Base-by-base conservation (phyloP, 2,113 vertebrate species). In the Diphyllodes magnificus region DNA sequence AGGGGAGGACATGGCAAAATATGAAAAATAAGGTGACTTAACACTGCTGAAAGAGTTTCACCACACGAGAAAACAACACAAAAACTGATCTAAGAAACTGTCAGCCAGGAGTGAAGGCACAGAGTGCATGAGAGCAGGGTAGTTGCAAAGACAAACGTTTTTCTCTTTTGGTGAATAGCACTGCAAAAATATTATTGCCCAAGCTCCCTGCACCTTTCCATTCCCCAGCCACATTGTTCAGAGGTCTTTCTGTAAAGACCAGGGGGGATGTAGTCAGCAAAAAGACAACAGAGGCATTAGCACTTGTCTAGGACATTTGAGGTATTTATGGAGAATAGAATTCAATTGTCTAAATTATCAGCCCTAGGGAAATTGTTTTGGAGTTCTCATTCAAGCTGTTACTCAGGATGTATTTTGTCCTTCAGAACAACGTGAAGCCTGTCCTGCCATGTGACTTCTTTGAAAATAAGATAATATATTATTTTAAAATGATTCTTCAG, bases 331-430 rank as follows among this genome's bases (percentile, higher is more conserved):
- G 45, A 80, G 37, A 89, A 66, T 14, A 92, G 85, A 82, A 76
- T 56, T 66, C 60, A 91, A 33, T 31, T 82, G 70, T 44, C 49
- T 60, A 84, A 87, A 82, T 90, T 70, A 88, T 72, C 65, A 89
- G 53, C 83, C 70, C 65, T 33, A 59, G 39, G 86, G 64, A 89
- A 92, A 95, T 56, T 66, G 72, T 63, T 97, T 61, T 53, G 77
- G 72, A 87, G 64, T 40, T 82, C 53, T 92, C 53, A 66, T 86
- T 78, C 73, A 86, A 75, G 60, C 65, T 91, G 65, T 57, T 93
- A 78, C n/a, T 84, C n/a, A 53, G 35, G 73, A 66, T 87, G 44
- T 24, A 19, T 79, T 79, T 72, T 65, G 81, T 76, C 78, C 70
- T 87, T 95, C 49, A 87, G 69, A 92, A 81, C 33, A 84, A 81